A percentile compares a stretch with the other conserved stretches of the same genome.
Conservation (phyloP, 2,797 vertebrate species). For the Neomorphus geoffroyi region DNA sequence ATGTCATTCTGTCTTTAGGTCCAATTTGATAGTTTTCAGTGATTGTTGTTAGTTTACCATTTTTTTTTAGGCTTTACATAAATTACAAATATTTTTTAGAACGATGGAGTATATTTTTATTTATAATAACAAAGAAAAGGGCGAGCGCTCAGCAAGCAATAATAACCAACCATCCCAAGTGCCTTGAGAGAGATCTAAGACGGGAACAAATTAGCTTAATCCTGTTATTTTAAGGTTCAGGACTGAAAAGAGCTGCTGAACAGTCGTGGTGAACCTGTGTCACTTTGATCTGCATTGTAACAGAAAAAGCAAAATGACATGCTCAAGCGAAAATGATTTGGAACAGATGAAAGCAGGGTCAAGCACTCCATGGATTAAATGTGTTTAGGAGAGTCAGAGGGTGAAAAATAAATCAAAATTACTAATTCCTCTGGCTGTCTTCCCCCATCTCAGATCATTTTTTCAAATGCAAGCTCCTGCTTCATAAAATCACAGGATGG, state of each 20-base stretch:
- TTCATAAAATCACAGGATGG: no score
- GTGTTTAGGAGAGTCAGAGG: background rate
- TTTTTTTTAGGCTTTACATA: background rate
- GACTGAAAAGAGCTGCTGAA: conserved; percentile 55
- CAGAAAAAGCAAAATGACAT: conserved; percentile 62
- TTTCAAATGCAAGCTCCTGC: background rate
- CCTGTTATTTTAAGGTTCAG: conserved; percentile 67
- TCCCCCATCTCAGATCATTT: background rate
- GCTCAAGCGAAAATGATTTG: conserved; percentile 67
- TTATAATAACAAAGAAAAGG: background rate
- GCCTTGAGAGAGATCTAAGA: conserved; percentile 67
- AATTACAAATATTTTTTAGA: background rate
- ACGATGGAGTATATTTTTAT: background rate
- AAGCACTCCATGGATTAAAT: conserved; percentile 34
- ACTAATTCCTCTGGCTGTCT: background rate
- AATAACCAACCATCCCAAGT: conserved; percentile 14
- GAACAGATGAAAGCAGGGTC: conserved; percentile 63
- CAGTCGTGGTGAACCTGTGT: conserved; percentile 31
- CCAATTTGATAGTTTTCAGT: background rate
- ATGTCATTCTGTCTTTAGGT: no score
- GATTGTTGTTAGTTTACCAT: background rate
- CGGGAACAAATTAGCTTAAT: conserved; percentile 70
- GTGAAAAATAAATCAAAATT: conserved; percentile 35
- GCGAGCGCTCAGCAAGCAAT: background rate
- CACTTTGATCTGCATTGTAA: conserved; percentile 72